Evolutionary conservation across 2,113 vertebrate genomes (phyloP).

Genomic region (Passer montanus): DNA sequence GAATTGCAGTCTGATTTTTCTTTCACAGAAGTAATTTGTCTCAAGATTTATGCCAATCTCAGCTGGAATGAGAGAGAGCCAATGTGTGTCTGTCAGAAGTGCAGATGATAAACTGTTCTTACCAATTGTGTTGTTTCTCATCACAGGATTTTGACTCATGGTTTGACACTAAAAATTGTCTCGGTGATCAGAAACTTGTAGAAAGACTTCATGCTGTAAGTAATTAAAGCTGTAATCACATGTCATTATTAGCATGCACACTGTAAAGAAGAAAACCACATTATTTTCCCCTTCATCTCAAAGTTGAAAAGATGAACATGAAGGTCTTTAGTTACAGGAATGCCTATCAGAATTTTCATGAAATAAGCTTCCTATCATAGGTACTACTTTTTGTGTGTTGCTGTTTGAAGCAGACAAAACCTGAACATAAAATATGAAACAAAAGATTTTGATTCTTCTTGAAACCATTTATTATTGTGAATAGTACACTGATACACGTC

Average conservation of each 20-base stretch:
- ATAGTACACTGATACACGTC: not conserved
- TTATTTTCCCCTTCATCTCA: not conserved
- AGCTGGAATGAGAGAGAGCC: not conserved
- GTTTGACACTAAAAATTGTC: constrained; percentile 93
- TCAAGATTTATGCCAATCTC: not conserved
- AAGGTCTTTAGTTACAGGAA: not conserved
- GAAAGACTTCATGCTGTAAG: constrained; percentile 89
- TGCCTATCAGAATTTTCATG: not conserved
- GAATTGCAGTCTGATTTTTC: not conserved
- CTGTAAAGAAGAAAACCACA: not conserved
- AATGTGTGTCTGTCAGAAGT: not conserved
- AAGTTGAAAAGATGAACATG: not conserved
- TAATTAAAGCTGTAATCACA: constrained; percentile 37
- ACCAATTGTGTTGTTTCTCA: not conserved
- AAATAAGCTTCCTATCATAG: not conserved
- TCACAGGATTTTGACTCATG: constrained; percentile 90
- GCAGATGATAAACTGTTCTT: not conserved
- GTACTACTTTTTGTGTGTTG: not conserved
- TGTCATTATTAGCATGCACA: not conserved
- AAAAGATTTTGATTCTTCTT: not conserved
- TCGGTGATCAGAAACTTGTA: constrained; percentile 90
- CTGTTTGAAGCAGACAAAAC: not conserved
- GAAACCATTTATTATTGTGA: not conserved
- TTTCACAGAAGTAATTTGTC: not conserved
- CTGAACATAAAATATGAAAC: not conserved